Conservation (phyloP, 1,140 invertebrate species). For the Anoplophora glabripennis region DNA sequence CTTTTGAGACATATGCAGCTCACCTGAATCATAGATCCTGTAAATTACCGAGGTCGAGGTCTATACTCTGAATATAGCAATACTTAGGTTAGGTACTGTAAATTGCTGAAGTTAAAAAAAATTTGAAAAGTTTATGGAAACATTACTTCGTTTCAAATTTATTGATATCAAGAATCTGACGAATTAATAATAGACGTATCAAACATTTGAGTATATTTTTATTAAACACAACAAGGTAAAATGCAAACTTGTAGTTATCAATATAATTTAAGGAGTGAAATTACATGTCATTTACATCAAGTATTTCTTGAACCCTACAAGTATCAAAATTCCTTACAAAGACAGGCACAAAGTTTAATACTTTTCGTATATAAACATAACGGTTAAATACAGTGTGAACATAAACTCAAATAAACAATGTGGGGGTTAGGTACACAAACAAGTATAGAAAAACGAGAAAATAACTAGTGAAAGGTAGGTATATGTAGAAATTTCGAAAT, state of each 20-base stretch:
- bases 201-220: conserved; percentile 42
- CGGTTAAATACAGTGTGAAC: not conserved
- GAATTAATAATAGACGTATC: not conserved
- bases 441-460: not conserved
- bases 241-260: conserved; percentile 35
- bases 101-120: no score
- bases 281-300: conserved; percentile 7
- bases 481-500: no score
- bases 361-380: conserved; percentile 20
- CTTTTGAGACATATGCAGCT: no score
- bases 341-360: conserved; percentile 45
- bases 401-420: conserved; percentile 4
- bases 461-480: no score
- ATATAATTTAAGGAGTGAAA: conserved; percentile 32
- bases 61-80: no score
- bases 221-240: conserved; percentile 45
- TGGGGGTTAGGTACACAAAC: not conserved
- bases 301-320: conserved; percentile 32
- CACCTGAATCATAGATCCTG: no score
- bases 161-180: no score
- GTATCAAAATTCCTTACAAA: conserved; percentile 41
- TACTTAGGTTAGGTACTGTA: no score
- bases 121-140: no score
- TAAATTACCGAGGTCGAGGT: no score
- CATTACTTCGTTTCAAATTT: no score